Conservation (phyloP, 2,797 vertebrate genomes). For the Urophycis tenuis region DNA sequence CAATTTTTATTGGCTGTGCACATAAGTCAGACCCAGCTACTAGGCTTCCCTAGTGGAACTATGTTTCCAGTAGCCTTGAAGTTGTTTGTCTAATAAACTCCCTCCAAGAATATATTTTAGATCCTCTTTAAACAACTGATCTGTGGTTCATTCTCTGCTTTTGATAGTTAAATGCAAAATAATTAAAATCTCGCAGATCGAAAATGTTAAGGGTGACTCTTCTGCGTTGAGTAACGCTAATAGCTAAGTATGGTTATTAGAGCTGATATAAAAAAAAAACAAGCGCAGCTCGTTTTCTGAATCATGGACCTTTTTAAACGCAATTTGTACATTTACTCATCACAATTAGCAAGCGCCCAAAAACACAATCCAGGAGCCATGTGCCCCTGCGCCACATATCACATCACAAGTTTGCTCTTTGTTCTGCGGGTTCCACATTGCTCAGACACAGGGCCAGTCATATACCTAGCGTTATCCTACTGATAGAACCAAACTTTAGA, state of each 20-base stretch:
- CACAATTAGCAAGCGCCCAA: not conserved
- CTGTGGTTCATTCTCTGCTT: not conserved
- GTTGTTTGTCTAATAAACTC: conserved; percentile 4
- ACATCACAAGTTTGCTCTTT: not conserved
- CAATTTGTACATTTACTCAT: not conserved
- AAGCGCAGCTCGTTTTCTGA: not conserved
- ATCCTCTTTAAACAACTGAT: not conserved
- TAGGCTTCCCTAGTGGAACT: not conserved
- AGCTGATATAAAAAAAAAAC: not conserved
- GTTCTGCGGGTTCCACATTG: not conserved
- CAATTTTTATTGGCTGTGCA: not conserved
- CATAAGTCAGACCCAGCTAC: not conserved
- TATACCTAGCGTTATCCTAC: conserved; percentile 43
- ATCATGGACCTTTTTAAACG: not conserved
- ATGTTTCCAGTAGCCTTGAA: not conserved
- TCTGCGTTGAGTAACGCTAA: not conserved
- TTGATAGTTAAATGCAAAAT: conserved; percentile 1
- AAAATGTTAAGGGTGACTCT: not conserved
- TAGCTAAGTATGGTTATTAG: not conserved
- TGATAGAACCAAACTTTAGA: conserved; percentile 48
- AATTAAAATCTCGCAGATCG: not conserved
- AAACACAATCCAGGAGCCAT: not conserved
- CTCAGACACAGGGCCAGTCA: conserved; percentile 50
- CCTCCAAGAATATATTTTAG: not conserved
- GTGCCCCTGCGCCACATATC: not conserved